Percentiles rank a stretch among this genome's conserved stretches.
These are phyloP conservation scores for Parazoanthus darwini DNA, from an alignment of 92 coral and sea anemone species.

Conservation along the genomic window DNA sequence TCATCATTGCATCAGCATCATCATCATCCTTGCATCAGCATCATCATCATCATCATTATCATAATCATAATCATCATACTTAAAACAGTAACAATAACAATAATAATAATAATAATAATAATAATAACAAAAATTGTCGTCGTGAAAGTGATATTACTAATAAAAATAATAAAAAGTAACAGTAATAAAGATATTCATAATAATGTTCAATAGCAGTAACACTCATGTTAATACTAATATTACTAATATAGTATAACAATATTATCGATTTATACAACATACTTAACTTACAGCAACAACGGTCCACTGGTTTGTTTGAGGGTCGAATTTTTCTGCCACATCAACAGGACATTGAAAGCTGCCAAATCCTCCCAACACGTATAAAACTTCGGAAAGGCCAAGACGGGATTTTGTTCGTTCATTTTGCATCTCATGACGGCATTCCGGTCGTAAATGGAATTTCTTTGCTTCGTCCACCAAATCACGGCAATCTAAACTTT, in stretches of 20 bases:
- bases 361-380: constrained; percentile 99
- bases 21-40: neutral
- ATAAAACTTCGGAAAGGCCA: constrained; percentile 89
- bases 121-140: too few relatives aligned
- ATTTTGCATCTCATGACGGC: constrained; percentile 84
- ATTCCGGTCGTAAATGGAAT: constrained; percentile 95
- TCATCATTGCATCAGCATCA: neutral
- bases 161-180: too few relatives aligned
- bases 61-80: neutral
- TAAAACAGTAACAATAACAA: too few relatives aligned
- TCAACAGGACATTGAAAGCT: constrained; percentile 90
- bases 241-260: too few relatives aligned
- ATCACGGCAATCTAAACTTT: constrained; percentile 91
- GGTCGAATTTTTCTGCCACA: constrained; percentile 91
- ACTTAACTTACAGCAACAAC: constrained; percentile 63
- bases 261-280: neutral
- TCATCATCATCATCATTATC: neutral
- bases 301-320: constrained; percentile 79
- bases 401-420: constrained; percentile 83
- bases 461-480: constrained; percentile 95
- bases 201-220: too few relatives aligned
- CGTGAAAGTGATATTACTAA: too few relatives aligned
- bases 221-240: too few relatives aligned
- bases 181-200: too few relatives aligned
- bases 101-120: too few relatives aligned